Percentiles rank a stretch among this genome's conserved stretches.
Evolutionary conservation across 2,888 invertebrate species (phyloP).

Genomic region (Noctua janthina): DNA sequence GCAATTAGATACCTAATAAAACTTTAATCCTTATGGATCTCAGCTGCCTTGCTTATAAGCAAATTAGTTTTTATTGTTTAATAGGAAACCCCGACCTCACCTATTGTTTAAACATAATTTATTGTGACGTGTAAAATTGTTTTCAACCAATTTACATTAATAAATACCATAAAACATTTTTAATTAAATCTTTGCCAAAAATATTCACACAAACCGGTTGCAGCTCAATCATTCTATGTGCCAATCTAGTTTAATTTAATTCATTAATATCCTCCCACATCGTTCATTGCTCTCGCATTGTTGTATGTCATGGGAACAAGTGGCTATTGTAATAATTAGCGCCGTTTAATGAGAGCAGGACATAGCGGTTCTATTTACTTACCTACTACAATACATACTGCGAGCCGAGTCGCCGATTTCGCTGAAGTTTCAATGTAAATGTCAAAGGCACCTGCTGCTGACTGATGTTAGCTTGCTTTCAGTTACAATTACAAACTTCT

Average conservation of each 20-base stretch:
- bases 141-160: background rate
- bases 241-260: conserved; percentile 8
- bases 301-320: conserved; percentile 12
- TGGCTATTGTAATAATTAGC: conserved; percentile 16
- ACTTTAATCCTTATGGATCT: background rate
- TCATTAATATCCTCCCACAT: conserved; percentile 21
- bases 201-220: background rate
- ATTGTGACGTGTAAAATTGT: background rate
- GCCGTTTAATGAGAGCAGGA: conserved; percentile 4
- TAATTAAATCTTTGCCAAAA: background rate
- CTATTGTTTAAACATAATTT: background rate
- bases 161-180: background rate
- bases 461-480: background rate
- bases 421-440: background rate
- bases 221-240: background rate
- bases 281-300: conserved; percentile 35
- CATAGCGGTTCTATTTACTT: background rate
- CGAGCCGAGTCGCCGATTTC: background rate
- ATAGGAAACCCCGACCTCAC: background rate
- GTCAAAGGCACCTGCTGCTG: background rate
- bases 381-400: background rate
- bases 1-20: conserved; percentile 1
- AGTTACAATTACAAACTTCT: background rate
- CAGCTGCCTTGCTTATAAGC: background rate
- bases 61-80: background rate